Conservation (phyloP, 2,888 invertebrate species). For the Octonoba sinensis region DNA sequence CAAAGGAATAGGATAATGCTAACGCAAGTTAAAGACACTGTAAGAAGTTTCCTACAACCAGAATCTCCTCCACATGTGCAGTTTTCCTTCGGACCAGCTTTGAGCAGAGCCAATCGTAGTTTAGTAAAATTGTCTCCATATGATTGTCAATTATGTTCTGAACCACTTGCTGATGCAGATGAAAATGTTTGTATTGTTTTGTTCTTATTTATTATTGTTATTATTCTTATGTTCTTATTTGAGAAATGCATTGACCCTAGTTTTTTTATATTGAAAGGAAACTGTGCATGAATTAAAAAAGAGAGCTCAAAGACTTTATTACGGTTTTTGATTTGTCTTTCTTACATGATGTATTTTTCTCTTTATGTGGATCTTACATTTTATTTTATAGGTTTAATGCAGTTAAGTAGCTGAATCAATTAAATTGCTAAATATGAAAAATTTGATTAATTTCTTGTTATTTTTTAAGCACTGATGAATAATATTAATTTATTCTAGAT, state of each 20-base stretch:
- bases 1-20: conserved; percentile 58
- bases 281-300: not conserved
- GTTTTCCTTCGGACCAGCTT: no score
- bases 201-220: not conserved
- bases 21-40: conserved; percentile 59
- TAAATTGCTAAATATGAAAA: no score
- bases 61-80: no score
- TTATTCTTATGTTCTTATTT: no score
- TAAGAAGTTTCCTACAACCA: conserved; percentile 14
- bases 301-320: no score
- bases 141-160: conserved; percentile 55
- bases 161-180: conserved; percentile 29
- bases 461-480: no score
- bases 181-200: conserved; percentile 47
- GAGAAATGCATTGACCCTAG: no score
- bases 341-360: not conserved
- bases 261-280: not conserved
- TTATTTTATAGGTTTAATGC: no score
- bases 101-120: conserved; percentile 14
- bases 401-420: no score
- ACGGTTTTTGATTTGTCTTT: not conserved
- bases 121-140: conserved; percentile 28
- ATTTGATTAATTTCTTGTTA: no score
- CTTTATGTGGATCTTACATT: no score
- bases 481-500: no score